phyloP scores from a whole-genome alignment of 2,113 vertebrate genomes.

The Salvelinus namaycush region DNA sequence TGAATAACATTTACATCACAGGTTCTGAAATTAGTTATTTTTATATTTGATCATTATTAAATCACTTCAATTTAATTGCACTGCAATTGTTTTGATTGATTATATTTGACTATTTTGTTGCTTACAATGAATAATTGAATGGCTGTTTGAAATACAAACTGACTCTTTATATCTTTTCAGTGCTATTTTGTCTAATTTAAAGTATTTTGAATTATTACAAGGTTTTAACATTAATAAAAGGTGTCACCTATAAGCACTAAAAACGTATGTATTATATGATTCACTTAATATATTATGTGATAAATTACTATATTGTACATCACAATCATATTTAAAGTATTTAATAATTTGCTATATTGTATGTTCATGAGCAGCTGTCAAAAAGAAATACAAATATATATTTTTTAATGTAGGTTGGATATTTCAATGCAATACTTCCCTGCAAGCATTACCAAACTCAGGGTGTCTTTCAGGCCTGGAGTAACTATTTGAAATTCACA shows the following conservation, averaged over 20 bases:
- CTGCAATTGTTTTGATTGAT: constrained; percentile 60
- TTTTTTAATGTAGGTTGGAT: constrained; percentile 50
- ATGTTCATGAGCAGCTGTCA: constrained; percentile 55
- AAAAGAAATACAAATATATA: constrained; percentile 37
- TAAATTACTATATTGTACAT: constrained; percentile 66
- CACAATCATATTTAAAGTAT: constrained; percentile 66
- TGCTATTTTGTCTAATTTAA: constrained; percentile 70
- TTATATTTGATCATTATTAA: constrained; percentile 57
- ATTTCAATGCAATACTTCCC: constrained; percentile 41
- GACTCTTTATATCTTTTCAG: constrained; percentile 70
- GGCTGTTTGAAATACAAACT: constrained; percentile 64
- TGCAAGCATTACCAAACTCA: constrained; percentile 61
- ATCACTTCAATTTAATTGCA: constrained; percentile 54
- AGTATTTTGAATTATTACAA: constrained; percentile 65
- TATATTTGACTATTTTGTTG: constrained; percentile 57
- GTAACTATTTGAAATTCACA: constrained; percentile 15
- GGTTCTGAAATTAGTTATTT: constrained; percentile 43
- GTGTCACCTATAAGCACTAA: constrained; percentile 67
- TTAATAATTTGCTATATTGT: constrained; percentile 59
- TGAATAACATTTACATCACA: constrained; percentile 25
- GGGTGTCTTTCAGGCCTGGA: constrained; percentile 62
- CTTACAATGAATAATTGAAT: constrained; percentile 60
- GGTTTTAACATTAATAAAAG: constrained; percentile 69
- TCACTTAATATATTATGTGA: constrained; percentile 59
- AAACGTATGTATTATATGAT: constrained; percentile 66